Base-by-base conservation (phyloP, 2,113 vertebrate species). In the Arenaria interpres region DNA sequence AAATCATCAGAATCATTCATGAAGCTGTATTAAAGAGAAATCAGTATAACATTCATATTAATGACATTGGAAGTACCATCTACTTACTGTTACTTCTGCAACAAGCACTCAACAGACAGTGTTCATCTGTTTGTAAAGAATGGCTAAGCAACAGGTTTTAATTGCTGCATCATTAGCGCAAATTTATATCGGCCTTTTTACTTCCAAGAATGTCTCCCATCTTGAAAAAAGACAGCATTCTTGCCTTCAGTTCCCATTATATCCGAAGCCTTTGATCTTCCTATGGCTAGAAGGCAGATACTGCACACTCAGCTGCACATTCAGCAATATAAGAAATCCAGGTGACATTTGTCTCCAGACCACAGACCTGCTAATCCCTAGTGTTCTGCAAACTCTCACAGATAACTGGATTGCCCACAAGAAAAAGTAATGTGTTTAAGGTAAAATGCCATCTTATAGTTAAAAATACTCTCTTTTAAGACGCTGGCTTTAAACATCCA, bases 21-120 rank as follows among this genome's bases (percentile, higher is more conserved):
- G 91, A 99, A 91, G 89, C 98, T 99, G 67, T 32, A 46, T 78
- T n/a, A 56, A 77, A 80, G 39, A 92, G 73, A 95, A 91, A 88
- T 62, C 39, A 79, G 69, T 39, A 43, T 22, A 87, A 50, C 4
- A 50, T 68, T 63, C 15, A 20, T 57, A 68, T 90, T 92, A 75
- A 84, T 41, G 54, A 56, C 48, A 54, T 7, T 59, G 25, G 7
- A 46, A 46, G 46, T 20, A 46, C 46, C 46, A 46, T 46, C 46
- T 46, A 46, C 46, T 46, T 46, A 46, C 46, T 46, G 46, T 46
- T 21, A 46, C 15, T 64, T 88, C 62, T 81, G 46, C 39, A 77
- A 75, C 60, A 81, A 94, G 51, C 63, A 84, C 21, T 81, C 32
- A 24, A 23, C 43, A 56, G 48, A 59, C 12, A 75, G 7, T 33